These are phyloP conservation scores for Lagorchestes hirsutus DNA, from an alignment of 2,797 vertebrate genomes.

Conservation along the genomic window DNA sequence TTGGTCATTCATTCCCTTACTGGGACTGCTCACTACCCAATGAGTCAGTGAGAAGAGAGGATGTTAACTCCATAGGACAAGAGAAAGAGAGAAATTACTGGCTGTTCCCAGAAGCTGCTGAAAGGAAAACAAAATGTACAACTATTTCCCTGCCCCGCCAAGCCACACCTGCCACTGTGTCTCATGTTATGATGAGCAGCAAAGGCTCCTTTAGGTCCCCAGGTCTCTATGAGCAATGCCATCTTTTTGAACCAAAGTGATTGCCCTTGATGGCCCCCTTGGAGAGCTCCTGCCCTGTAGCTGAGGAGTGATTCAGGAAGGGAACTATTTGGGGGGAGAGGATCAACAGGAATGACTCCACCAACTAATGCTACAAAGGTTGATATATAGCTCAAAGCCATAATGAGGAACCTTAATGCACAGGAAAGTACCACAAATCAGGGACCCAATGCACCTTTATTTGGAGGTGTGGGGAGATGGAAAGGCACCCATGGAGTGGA, in stretches of 20 bases:
- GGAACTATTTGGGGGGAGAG: neutral
- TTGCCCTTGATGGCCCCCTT: neutral
- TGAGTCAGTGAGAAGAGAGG: neutral
- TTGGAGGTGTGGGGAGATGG: neutral
- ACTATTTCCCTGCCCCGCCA: neutral
- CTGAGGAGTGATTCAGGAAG: neutral
- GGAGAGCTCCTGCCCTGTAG: neutral
- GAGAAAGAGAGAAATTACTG: neutral
- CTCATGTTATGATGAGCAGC: neutral
- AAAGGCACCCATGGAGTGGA: neutral
- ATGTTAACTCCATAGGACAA: neutral
- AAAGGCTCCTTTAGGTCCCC: neutral
- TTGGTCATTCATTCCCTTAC: neutral
- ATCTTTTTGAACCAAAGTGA: neutral
- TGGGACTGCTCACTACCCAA: neutral
- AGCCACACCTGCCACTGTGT: neutral
- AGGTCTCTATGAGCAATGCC: neutral
- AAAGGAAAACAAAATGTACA: neutral
- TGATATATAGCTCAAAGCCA: neutral
- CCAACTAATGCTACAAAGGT: neutral
- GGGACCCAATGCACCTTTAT: neutral
- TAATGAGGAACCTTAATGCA: neutral
- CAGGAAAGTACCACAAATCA: neutral
- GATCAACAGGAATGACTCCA: neutral
- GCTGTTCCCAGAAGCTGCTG: neutral